A percentile compares a stretch with the other conserved stretches of the same genome.
These are phyloP conservation scores for Nemapogon koenigi DNA, from an alignment of 2,888 invertebrate genomes.

Conservation along the genomic window DNA sequence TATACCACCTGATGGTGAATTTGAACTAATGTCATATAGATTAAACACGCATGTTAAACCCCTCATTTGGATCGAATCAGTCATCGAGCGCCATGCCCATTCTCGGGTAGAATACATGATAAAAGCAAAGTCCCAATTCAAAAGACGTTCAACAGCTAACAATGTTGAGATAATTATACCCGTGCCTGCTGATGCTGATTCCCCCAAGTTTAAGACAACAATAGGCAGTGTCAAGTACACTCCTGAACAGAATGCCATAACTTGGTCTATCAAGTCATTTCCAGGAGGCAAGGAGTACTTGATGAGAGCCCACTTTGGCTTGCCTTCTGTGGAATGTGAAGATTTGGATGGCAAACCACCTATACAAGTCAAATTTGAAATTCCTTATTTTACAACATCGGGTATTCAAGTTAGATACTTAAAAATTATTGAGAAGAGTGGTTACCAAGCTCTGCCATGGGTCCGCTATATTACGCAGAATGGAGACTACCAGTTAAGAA, in stretches of 20 bases:
- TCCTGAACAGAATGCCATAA: constrained; percentile 95
- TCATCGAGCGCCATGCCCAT: constrained; percentile 96
- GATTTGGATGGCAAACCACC: constrained; percentile 96
- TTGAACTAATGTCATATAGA: constrained; percentile 98
- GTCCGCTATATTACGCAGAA: constrained; percentile 99
- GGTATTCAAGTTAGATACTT: constrained; percentile 97
- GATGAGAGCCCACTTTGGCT: constrained; percentile 97
- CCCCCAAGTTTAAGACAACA: constrained; percentile 97
- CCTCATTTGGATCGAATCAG: constrained; percentile 98
- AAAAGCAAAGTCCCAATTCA: constrained; percentile 98
- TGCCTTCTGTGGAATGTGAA: constrained; percentile 95
- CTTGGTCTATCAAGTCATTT: constrained; percentile 97
- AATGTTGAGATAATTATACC: constrained; percentile 98
- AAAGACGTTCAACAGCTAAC: constrained; percentile 95
- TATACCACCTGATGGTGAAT: constrained; percentile 98
- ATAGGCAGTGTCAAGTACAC: constrained; percentile 97
- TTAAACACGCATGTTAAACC: constrained; percentile 97
- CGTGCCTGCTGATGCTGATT: constrained; percentile 96
- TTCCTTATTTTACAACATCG: constrained; percentile 98
- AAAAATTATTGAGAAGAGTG: constrained; percentile 98
- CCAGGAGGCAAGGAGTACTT: constrained; percentile 98
- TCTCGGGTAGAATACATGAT: constrained; percentile 99
- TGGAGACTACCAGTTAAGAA: constrained; percentile 97
- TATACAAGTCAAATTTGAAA: constrained; percentile 98
- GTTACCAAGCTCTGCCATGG: constrained; percentile 98